These are phyloP conservation scores for Lasioglossum oenotherae DNA, from an alignment of 2,888 invertebrate genomes.

Conservation along the genomic window DNA sequence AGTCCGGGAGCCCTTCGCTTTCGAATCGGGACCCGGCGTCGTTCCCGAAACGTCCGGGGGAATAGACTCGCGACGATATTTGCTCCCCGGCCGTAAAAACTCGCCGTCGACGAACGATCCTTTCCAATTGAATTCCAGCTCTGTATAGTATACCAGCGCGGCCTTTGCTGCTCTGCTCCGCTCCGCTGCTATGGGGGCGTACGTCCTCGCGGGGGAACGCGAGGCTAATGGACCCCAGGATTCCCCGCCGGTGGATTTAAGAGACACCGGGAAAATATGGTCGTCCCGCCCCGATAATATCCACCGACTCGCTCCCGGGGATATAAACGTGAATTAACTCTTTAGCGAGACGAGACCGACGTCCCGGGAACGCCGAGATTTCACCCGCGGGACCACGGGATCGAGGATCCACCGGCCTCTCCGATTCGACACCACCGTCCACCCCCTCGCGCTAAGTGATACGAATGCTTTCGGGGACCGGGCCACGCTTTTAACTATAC, in stretches of 20 bases:
- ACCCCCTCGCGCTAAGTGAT: conserved; percentile 74
- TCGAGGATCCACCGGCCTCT: conserved; percentile 10
- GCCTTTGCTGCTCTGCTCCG: not conserved
- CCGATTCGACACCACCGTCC: conserved; percentile 16
- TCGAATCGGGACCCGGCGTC: not conserved
- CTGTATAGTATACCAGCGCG: not conserved
- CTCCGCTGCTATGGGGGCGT: not conserved
- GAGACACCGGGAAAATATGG: conserved; percentile 54
- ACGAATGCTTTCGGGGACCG: conserved; percentile 77
- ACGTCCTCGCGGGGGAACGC: conserved; percentile 5
- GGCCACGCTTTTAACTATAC: conserved; percentile 76
- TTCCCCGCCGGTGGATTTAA: conserved; percentile 36
- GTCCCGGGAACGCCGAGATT: conserved; percentile 18
- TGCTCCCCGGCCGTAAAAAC: not conserved
- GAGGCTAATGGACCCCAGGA: conserved; percentile 43
- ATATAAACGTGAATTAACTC: conserved; percentile 71
- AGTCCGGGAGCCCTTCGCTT: conserved; percentile 1
- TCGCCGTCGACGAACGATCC: conserved; percentile 3
- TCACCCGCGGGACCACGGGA: conserved; percentile 20
- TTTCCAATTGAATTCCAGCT: conserved; percentile 3
- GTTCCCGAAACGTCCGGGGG: not conserved
- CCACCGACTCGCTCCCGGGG: conserved; percentile 22
- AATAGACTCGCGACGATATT: conserved; percentile 7
- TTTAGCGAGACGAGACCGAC: conserved; percentile 44
- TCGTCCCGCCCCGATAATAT: conserved; percentile 52